Base-by-base conservation (phyloP, 2,113 vertebrate species). In the Hymenochirus boettgeri region DNA sequence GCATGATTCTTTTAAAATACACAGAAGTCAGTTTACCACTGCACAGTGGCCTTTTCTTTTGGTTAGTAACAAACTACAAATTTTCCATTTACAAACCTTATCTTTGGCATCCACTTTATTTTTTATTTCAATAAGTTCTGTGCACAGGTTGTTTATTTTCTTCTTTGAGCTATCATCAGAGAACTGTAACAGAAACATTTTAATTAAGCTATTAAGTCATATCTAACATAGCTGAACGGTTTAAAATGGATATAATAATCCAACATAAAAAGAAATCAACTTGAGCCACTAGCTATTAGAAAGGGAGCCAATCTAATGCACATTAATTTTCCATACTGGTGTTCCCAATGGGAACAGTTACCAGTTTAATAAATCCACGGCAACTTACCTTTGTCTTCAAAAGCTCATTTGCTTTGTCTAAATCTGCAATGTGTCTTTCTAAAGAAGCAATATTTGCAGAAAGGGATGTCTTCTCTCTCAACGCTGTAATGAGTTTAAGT, bases 81-180 rank as follows among this genome's bases (percentile, higher is more conserved):
- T 7, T 7, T 12, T 35, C 9, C 9, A 35, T 35, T 35, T 9
- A 33, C 55, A 26, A 46, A 85, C 95, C 86, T 84, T 91, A 53
- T 90, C 90, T 74, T 93, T 97, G 1, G 76, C 61, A 81, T 94
- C 91, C 62, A 91, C 79, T 74, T 82, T 86, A 70, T 88, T 93
- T 76, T 86, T 89, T 39, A 91, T 88, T 69, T 95, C 96, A 83
- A 93, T 92, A 64, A 97, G 48, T 26, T 98, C 96, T 73, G 90
- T 76, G 26, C 88, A 92, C 1, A 96, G 80, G 37, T 83, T 82
- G 77, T 87, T 90, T 53, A 97, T 89, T 82, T 78, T 92, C 82
- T 94, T 96, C 74, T 94, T 94, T 50, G 86, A 76, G 1, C 79
- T 75, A 75, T 97, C 93, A 73, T 94, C 91, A 75, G 89, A 96